Base-by-base conservation (phyloP, 1,140 invertebrate species). In the Matsumurasca onukii region DNA sequence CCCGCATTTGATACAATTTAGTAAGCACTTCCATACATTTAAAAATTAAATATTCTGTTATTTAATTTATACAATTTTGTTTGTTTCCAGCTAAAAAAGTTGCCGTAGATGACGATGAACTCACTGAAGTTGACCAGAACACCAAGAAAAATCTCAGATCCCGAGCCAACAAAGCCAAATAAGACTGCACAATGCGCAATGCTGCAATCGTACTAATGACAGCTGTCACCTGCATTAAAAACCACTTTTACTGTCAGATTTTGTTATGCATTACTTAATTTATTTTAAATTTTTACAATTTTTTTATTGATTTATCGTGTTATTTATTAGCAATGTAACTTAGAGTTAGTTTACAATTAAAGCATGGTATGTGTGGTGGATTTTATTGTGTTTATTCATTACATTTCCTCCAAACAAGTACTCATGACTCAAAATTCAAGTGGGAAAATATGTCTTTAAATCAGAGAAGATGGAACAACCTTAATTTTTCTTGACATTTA, bases 41-140 rank as follows among this genome's bases (percentile, higher is more conserved):
- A n/a, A n/a, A n/a, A n/a, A n/a, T n/a, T n/a, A n/a, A n/a, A n/a
- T n/a, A 39, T 39, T 39, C 5, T 39, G 5, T 39, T 39, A 39
- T 39, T 9, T 5, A 9, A 55, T 20, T 55, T 9, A 17, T 55
- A 12, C 22, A 55, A 55, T 55, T 55, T 9, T 25, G 24, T 59
- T 59, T 59, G 55, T 76, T 12, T 74, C 78, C 49, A 80, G 34
- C 34, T 9, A 39, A 17, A 52, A 52, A 22, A 68, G n/a, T 12
- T n/a, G 55, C 57, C 20, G 31, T 68, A 20, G 66, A 68, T 34
- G 87, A 88, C 31, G 87, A 65, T 45, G 86, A 89, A 68, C 77
- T 89, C 17, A 86, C 88, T 1, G 89, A 91, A 78, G 88, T 87
- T 27, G 88, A 90, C 77, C 88, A 90, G 72, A 85, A 87, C 69